A percentile compares a stretch with the other conserved stretches of the same genome.
phyloP scores from a whole-genome alignment of 2,888 invertebrate species.

The Eulithis testata region DNA sequence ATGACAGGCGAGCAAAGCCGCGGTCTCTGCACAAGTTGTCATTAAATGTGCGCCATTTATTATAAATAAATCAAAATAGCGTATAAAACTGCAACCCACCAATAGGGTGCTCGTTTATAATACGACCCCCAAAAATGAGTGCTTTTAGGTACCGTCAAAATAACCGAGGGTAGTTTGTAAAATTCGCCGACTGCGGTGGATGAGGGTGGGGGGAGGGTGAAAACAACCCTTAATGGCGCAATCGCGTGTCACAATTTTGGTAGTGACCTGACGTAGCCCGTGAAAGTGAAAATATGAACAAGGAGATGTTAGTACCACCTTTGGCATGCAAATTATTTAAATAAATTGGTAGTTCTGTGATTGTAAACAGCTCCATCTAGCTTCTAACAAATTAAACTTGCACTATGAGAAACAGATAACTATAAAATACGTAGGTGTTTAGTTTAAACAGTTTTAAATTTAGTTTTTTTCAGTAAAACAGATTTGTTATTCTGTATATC shows the following conservation, averaged over 20 bases:
- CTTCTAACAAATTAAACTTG: too few relatives aligned
- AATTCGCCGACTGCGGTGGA: constrained; percentile 74
- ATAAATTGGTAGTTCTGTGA: too few relatives aligned
- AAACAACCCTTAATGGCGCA: constrained; percentile 81
- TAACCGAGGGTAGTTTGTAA: constrained; percentile 78
- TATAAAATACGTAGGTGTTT: too few relatives aligned
- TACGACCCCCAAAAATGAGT: constrained; percentile 54
- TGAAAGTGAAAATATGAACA: constrained; percentile 81
- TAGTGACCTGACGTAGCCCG: constrained; percentile 79
- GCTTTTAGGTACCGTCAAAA: constrained; percentile 58
- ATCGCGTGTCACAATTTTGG: constrained; percentile 85
- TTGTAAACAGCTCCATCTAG: too few relatives aligned
- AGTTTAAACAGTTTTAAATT: too few relatives aligned
- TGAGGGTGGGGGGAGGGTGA: constrained; percentile 49
- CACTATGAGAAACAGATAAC: too few relatives aligned
- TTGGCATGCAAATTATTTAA: neutral
- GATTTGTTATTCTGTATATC: too few relatives aligned
- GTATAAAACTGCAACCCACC: constrained; percentile 62
- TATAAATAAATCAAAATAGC: constrained; percentile 51
- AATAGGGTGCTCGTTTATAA: constrained; percentile 63
- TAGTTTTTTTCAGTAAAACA: too few relatives aligned
- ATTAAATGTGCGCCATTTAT: constrained; percentile 3
- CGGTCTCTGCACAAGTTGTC: too few relatives aligned
- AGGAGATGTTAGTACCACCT: constrained; percentile 60
- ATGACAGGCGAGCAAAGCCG: too few relatives aligned